Evolutionary conservation across 2,113 vertebrate genomes (phyloP).

Genomic region (Poeciliopsis occidentalis): DNA sequence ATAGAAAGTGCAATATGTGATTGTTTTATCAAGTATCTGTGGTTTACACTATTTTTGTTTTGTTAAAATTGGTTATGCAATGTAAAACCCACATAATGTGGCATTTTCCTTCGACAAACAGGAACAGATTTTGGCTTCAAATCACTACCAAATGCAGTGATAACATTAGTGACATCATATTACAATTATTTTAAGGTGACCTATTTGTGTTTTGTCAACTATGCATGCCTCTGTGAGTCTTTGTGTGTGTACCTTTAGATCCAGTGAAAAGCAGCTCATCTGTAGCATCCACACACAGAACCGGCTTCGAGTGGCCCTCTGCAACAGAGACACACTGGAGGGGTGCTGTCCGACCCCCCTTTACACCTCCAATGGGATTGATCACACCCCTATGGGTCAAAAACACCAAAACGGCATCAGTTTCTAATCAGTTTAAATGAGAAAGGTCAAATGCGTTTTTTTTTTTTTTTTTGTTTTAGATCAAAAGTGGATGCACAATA

Average conservation of each 20-base stretch:
- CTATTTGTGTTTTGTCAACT: background rate
- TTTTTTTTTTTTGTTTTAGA: background rate
- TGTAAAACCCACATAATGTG: no score
- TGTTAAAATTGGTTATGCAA: no score
- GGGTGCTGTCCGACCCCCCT: conserved; percentile 89
- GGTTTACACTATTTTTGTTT: no score
- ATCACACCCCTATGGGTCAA: conserved; percentile 88
- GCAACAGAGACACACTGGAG: conserved; percentile 93
- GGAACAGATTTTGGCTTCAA: no score
- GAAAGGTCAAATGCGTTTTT: background rate
- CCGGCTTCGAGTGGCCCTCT: conserved; percentile 95
- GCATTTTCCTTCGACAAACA: no score
- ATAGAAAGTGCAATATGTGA: no score
- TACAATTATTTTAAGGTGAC: no score
- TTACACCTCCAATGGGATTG: conserved; percentile 89
- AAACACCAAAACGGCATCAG: conserved; percentile 33
- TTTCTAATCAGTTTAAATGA: conserved; percentile 7
- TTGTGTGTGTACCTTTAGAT: conserved; percentile 87
- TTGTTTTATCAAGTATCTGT: no score
- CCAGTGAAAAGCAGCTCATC: conserved; percentile 95
- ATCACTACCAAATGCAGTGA: no score
- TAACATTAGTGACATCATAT: no score
- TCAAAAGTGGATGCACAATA: conserved; percentile 3
- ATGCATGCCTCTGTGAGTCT: background rate
- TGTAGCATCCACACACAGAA: conserved; percentile 94